These are phyloP conservation scores for Castor canadensis DNA, from an alignment of 2,113 vertebrate genomes.

Conservation along the genomic window DNA sequence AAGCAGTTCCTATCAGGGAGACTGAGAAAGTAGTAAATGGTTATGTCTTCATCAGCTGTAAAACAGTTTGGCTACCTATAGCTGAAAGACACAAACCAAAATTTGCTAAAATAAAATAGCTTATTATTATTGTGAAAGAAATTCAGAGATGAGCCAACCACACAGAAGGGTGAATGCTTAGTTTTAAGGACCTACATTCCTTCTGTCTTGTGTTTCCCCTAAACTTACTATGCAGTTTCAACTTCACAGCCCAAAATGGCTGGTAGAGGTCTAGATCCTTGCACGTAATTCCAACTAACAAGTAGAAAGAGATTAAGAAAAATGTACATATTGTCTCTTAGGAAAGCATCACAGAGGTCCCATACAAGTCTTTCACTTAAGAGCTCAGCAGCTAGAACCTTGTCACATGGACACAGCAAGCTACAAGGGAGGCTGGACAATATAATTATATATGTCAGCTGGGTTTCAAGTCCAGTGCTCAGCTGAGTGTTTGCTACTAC, in stretches of 20 bases:
- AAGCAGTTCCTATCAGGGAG: background rate
- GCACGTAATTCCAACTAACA: background rate
- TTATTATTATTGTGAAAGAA: background rate
- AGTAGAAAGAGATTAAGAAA: background rate
- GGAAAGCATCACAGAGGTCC: background rate
- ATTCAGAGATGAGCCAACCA: background rate
- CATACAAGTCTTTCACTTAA: background rate
- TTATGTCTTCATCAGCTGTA: background rate
- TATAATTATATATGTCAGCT: background rate
- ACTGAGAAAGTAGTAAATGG: background rate
- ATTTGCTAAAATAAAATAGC: background rate
- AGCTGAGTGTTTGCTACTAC: background rate
- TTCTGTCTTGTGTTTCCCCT: background rate
- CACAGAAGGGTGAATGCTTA: background rate
- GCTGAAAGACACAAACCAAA: background rate
- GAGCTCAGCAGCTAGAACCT: background rate
- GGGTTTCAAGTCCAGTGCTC: background rate
- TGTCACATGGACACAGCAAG: background rate
- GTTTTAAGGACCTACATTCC: background rate
- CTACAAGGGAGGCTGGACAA: background rate
- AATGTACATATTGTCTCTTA: background rate
- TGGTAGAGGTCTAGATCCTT: background rate
- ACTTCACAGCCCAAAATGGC: background rate
- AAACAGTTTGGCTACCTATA: background rate
- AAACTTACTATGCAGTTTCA: background rate